These are phyloP conservation scores for Agelas oroides DNA, from an alignment of 37 sponge, comb jelly and placozoan genomes.

Conservation along the genomic window DNA sequence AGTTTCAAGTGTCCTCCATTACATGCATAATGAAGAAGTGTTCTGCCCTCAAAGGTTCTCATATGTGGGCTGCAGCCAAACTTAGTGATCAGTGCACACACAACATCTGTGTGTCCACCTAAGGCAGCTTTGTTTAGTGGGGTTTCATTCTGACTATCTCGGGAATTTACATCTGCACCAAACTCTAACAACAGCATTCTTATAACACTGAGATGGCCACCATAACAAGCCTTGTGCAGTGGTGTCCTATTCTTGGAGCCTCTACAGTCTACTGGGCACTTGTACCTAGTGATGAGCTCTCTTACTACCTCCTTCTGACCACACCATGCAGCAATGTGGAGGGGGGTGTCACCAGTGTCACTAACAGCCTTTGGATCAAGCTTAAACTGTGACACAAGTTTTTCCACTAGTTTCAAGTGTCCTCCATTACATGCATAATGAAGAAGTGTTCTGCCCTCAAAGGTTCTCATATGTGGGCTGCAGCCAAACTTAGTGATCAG, in stretches of 20 bases:
- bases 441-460: slow-evolving; percentile 3
- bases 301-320: neutral
- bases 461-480: slow-evolving; percentile 1
- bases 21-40: slow-evolving; percentile 37
- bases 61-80: slow-evolving; percentile 6
- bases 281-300: neutral
- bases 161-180: too few species aligned
- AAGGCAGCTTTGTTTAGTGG: neutral
- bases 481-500: slow-evolving; percentile 41
- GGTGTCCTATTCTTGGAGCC: neutral
- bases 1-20: too few species aligned
- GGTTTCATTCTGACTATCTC: neutral
- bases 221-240: too few species aligned
- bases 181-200: too few species aligned
- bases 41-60: neutral
- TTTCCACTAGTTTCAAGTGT: neutral
- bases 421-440: slow-evolving; percentile 10
- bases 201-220: too few species aligned
- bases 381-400: neutral
- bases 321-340: neutral
- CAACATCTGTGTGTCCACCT: slow-evolving; percentile 27
- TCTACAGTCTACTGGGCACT: neutral
- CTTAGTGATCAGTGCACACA: neutral
- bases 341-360: neutral
- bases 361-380: slow-evolving; percentile 8